These are phyloP conservation scores for Lipophrys pholis DNA, from an alignment of 2,113 vertebrate genomes.

Conservation along the genomic window DNA sequence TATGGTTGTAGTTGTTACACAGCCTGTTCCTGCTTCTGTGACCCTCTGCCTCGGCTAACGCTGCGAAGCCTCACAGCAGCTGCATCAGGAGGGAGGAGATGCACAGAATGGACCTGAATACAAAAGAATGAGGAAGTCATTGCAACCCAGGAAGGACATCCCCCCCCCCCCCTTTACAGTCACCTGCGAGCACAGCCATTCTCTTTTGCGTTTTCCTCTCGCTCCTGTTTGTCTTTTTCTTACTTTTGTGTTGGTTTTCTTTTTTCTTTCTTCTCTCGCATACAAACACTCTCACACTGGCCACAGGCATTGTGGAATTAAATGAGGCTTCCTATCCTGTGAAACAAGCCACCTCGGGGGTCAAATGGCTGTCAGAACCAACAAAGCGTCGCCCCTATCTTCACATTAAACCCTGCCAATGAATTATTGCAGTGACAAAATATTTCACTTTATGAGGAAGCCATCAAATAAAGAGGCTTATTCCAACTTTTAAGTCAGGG, in stretches of 20 bases:
- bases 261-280: background rate
- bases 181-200: background rate
- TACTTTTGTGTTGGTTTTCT: background rate
- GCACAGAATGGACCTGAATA: slow-evolving; percentile 28
- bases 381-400: slow-evolving; percentile 21
- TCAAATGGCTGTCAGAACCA: slow-evolving; percentile 52
- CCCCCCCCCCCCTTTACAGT: background rate
- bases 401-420: slow-evolving; percentile 25
- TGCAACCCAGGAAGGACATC: background rate
- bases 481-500: slow-evolving; percentile 27
- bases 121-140: slow-evolving; percentile 71
- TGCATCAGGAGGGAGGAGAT: slow-evolving; percentile 36
- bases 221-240: background rate
- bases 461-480: slow-evolving; percentile 31
- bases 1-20: slow-evolving; percentile 40
- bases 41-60: slow-evolving; percentile 18
- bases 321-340: slow-evolving; percentile 30
- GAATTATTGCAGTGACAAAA: slow-evolving; percentile 41
- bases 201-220: background rate
- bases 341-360: slow-evolving; percentile 18
- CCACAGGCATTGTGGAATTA: slow-evolving; percentile 29
- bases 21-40: slow-evolving; percentile 32
- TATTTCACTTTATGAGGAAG: slow-evolving; percentile 15
- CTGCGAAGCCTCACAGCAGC: slow-evolving; percentile 37
- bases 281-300: slow-evolving; percentile 11